A percentile compares a stretch with the other conserved stretches of the same genome.
Evolutionary conservation across 2,888 invertebrate species (phyloP).

Genomic region (Drosophila antonietae): DNA sequence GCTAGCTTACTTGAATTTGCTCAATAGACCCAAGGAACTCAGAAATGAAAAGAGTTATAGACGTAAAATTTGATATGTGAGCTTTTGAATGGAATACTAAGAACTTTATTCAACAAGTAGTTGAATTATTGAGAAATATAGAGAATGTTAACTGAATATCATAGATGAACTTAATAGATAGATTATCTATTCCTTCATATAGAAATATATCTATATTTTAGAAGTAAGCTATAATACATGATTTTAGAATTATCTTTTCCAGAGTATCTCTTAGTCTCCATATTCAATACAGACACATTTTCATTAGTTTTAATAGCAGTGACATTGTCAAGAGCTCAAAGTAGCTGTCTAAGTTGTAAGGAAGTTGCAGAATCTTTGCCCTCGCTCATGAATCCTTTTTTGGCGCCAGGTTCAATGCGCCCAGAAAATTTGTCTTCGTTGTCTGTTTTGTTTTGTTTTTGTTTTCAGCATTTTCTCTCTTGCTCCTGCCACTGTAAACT

Average conservation of each 20-base stretch:
- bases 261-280: neutral
- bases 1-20: neutral
- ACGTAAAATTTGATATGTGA: neutral
- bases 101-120: neutral
- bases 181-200: no score
- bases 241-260: neutral
- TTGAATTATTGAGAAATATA: neutral
- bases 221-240: no score
- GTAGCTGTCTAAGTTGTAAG: constrained; percentile 1
- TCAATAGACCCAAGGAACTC: neutral
- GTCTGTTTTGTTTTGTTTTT: constrained; percentile 3
- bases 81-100: no score
- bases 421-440: constrained; percentile 13
- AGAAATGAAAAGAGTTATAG: neutral
- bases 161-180: no score
- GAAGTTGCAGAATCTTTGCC: constrained; percentile 6
- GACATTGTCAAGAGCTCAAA: neutral
- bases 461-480: constrained; percentile 11
- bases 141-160: no score
- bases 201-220: neutral
- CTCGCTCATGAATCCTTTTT: constrained; percentile 33
- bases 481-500: constrained; percentile 23
- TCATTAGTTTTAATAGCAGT: constrained; percentile 8
- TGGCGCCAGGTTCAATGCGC: constrained; percentile 50
- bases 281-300: neutral